Conservation (phyloP, 1,140 invertebrate genomes). For the Popillia japonica region DNA sequence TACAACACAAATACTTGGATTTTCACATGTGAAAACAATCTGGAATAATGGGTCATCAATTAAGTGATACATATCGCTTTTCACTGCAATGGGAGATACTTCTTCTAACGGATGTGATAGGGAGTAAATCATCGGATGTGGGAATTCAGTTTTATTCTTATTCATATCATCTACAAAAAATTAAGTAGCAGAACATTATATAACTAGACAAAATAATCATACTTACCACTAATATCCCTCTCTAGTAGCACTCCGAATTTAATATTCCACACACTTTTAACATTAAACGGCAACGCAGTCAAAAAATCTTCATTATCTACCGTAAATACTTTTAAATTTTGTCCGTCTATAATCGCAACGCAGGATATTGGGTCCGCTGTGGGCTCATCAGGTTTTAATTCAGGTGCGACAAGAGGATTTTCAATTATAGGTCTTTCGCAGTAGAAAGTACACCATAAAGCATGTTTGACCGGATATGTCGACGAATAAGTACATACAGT, state of each 20-base stretch:
- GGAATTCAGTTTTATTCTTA: neutral
- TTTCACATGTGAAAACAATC: constrained; percentile 64
- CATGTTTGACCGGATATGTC: constrained; percentile 82
- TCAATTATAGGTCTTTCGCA: constrained; percentile 63
- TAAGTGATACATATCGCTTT: constrained; percentile 66
- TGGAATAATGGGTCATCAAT: constrained; percentile 63
- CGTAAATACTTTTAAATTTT: constrained; percentile 80
- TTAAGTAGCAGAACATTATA: neutral
- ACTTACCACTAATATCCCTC: constrained; percentile 62
- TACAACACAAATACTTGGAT: constrained; percentile 70
- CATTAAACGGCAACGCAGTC: constrained; percentile 84
- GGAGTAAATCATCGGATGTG: constrained; percentile 78
- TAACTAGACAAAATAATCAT: neutral
- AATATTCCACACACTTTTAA: constrained; percentile 78
- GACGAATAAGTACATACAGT: constrained; percentile 80
- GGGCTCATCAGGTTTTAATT: constrained; percentile 43
- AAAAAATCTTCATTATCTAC: constrained; percentile 83
- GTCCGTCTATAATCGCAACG: constrained; percentile 80
- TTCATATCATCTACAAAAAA: constrained; percentile 45
- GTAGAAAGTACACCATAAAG: constrained; percentile 80
- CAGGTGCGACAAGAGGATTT: constrained; percentile 44
- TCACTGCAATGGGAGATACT: constrained; percentile 83
- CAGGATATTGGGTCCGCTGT: constrained; percentile 61
- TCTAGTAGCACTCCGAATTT: constrained; percentile 82
- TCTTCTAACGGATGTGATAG: constrained; percentile 89